Base-by-base conservation (phyloP, 2,797 vertebrate genomes). In the Margarornis squamiger region DNA sequence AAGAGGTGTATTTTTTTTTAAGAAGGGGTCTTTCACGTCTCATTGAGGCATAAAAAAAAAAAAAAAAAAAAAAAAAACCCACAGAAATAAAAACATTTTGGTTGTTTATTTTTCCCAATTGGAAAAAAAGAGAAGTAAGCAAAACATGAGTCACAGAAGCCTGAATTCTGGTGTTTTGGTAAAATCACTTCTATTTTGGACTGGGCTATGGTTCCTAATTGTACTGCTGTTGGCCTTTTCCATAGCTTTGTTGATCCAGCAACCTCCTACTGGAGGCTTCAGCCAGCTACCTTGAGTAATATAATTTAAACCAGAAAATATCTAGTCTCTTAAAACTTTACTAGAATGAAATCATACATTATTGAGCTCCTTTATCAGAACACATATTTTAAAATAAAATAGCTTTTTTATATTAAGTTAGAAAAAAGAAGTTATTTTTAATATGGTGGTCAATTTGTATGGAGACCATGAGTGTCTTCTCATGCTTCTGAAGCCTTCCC, bases 291-390 rank as follows among this genome's bases (percentile, higher is more conserved):
- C 41, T n/a, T 76, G 55, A 48, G 62, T 85, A 89, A 91, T 32
- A 16, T 39, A 82, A 87, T 74, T 89, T 92, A 62, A 92, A 89
- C 32, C 36, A 91, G 43, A 90, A 88, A 84, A 79, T 46, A 61
- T 51, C 74, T 91, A 16, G 65, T 87, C 86, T 91, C 0, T 0
- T 95, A 93, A 95, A 95, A 87, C 7, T 76, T 59, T 52, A 39
- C 68, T 65, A 83, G 63, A 91, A 76, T n/a, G 7, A 93, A 94
- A 80, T 87, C 70, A 55, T 30, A 57, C 15, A 49, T 76, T 90
- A 85, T 73, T 79, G 74, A 91, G 27, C 30, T 95, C 54, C 34
- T 90, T 89, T 90, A 87, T 89, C 88, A 89, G 63, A 89, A 95
- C 91, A 71, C 7, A 22, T 88, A 48, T 74, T 87, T 87, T 63